Evolutionary conservation across 2,888 invertebrate species (phyloP).

Genomic region (Eupithecia insigniata): DNA sequence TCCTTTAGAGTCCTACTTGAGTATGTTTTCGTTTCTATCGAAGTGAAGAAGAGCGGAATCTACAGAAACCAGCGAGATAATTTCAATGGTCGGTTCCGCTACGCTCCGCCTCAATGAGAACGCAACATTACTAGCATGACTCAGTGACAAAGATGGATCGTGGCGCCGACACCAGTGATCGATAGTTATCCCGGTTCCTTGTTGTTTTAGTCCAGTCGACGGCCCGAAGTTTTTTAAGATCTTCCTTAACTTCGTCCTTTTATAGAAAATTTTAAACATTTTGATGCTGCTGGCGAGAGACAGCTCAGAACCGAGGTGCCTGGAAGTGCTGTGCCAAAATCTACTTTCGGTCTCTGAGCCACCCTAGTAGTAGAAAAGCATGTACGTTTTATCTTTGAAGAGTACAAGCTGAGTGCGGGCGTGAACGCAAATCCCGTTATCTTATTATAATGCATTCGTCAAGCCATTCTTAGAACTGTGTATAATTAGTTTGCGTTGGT

Average conservation of each 20-base stretch:
- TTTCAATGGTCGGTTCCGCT: neutral
- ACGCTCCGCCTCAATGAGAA: neutral
- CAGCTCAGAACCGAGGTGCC: neutral
- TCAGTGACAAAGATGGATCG: neutral
- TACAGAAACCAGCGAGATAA: neutral
- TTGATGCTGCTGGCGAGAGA: neutral
- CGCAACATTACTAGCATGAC: neutral
- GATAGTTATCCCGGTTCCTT: neutral
- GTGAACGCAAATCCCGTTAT: neutral
- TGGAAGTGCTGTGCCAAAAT: slow-evolving; percentile 3
- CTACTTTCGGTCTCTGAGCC: neutral
- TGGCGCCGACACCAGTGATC: neutral
- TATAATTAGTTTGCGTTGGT: neutral
- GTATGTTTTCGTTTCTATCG: neutral
- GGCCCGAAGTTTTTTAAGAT: neutral
- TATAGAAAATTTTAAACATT: neutral
- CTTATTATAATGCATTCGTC: slow-evolving; percentile 3
- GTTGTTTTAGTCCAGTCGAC: neutral
- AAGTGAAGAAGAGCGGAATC: neutral
- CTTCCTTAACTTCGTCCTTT: neutral
- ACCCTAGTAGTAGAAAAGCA: neutral
- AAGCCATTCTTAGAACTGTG: neutral
- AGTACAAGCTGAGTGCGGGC: neutral
- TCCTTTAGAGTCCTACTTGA: neutral
- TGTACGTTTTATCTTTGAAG: neutral